Evolutionary conservation across 2,797 vertebrate genomes (phyloP), one percentile per base, ranked within the genome.

Genomic region (Distichodus sexfasciatus): DNA sequence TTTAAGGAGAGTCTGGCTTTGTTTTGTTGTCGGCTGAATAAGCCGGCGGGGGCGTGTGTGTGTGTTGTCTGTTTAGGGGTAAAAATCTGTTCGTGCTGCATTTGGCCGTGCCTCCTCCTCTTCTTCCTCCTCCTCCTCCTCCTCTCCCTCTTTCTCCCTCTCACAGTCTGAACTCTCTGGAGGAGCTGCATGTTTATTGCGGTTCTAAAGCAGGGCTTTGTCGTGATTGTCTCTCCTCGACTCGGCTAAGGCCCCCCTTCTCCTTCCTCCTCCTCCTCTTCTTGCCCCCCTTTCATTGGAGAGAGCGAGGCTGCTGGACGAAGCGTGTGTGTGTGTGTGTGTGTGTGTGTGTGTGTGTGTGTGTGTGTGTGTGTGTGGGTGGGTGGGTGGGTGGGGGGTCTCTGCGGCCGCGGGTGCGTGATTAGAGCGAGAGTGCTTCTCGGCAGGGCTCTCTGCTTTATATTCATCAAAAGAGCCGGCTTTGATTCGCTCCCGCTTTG

Each of bases 381-480:
- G n/a, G n/a, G n/a, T n/a, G 79, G 54, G 72, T 47, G 74, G 74
- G 53, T 12, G 57, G 71, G 73, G 62, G 65, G 55, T 21, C 24
- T 63, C 58, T 43, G 79, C 80, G 85, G 87, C 86, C 85, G 87
- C 81, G 64, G 85, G 84, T 89, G 83, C 87, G 85, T 93, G 90
- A 91, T 92, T 92, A 91, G 87, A 89, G 87, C 46, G 67, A 78
- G 81, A 90, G 90, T 88, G 86, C 86, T 89, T 90, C 90, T 89
- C 91, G 90, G 89, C 89, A 89, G 87, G 89, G 85, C 85, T 87
- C 85, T 88, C 88, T 89, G 89, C 91, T 93, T 91, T 92, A 91
- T 93, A 93, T 93, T 92, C 91, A 92, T 93, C 91, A 92, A 91
- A 93, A 91, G 91, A 88, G 88, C 89, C 90, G 76, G 85, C 89